Evolutionary conservation across 2,888 invertebrate genomes (phyloP).

Genomic region (Colletes collaris): DNA sequence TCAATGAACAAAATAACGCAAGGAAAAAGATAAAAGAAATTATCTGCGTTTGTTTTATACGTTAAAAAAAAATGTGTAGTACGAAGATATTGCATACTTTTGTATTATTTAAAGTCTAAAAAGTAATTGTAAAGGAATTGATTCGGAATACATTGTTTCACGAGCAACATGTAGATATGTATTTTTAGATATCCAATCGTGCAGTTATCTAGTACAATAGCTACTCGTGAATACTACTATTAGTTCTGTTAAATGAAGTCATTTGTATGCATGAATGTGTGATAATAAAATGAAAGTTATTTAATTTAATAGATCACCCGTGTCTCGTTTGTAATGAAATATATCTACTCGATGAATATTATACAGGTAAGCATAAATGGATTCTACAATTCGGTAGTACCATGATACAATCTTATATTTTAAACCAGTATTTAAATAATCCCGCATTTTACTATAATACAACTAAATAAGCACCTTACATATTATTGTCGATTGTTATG

Average conservation of each 20-base stretch:
- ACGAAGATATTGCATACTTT: slow-evolving; percentile 57
- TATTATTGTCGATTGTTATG: slow-evolving; percentile 40
- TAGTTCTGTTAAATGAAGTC: slow-evolving; percentile 63
- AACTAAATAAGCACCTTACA: slow-evolving; percentile 39
- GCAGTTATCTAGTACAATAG: slow-evolving; percentile 45
- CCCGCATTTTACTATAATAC: slow-evolving; percentile 52
- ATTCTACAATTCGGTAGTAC: slow-evolving; percentile 29
- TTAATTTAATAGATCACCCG: slow-evolving; percentile 70
- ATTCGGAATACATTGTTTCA: slow-evolving; percentile 49
- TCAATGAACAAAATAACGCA: slow-evolving; percentile 34
- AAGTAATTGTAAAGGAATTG: slow-evolving; percentile 55
- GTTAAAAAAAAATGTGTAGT: slow-evolving; percentile 30
- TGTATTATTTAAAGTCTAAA: slow-evolving; percentile 55
- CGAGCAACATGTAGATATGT: slow-evolving; percentile 55
- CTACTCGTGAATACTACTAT: slow-evolving; percentile 35
- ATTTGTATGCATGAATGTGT: slow-evolving; percentile 74
- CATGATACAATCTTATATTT: slow-evolving; percentile 50
- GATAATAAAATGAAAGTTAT: slow-evolving; percentile 72
- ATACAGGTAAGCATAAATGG: slow-evolving; percentile 44
- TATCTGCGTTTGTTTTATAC: slow-evolving; percentile 48
- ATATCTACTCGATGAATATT: slow-evolving; percentile 23
- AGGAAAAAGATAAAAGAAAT: slow-evolving; percentile 17
- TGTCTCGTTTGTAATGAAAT: slow-evolving; percentile 48
- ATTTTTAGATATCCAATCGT: slow-evolving; percentile 49
- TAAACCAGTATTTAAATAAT: slow-evolving; percentile 42